Conservation (phyloP, 2,113 vertebrate species). For the Larimichthys polyactis region DNA sequence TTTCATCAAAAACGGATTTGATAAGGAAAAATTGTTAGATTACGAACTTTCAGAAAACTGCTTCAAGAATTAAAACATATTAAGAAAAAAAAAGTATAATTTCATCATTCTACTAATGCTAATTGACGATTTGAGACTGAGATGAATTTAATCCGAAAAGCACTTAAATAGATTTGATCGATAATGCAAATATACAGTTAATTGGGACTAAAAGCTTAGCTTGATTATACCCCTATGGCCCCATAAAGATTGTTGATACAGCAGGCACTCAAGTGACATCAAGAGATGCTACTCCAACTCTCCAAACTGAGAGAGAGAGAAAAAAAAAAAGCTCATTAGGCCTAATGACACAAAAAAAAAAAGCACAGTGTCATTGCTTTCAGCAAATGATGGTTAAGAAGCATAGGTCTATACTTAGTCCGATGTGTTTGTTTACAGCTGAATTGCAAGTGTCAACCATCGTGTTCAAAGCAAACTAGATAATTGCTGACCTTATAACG, state of each 20-base stretch:
- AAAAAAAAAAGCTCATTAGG: constrained; percentile 9
- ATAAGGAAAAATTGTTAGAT: neutral
- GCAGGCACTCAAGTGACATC: neutral
- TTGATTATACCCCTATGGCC: constrained; percentile 31
- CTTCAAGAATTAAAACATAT: neutral
- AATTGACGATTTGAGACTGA: constrained; percentile 27
- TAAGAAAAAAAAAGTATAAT: neutral
- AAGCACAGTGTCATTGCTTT: constrained; percentile 1
- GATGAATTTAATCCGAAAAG: constrained; percentile 23
- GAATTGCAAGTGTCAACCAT: neutral
- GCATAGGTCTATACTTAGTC: constrained; percentile 5
- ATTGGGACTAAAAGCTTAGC: constrained; percentile 38
- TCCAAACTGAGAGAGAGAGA: neutral
- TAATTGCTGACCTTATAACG: neutral
- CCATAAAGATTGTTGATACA: constrained; percentile 3
- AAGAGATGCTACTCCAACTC: neutral
- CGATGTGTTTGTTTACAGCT: constrained; percentile 2
- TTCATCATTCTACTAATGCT: constrained; percentile 20
- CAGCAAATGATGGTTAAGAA: constrained; percentile 6
- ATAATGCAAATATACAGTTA: constrained; percentile 44
- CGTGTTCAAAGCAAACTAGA: neutral
- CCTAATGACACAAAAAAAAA: constrained; percentile 23
- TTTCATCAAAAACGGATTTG: neutral
- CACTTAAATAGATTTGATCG: constrained; percentile 38
- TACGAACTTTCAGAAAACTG: neutral